Percentiles rank a stretch among this genome's conserved stretches.
These are phyloP conservation scores for Apotomis turbidana DNA, from an alignment of 2,888 invertebrate genomes.

Conservation along the genomic window DNA sequence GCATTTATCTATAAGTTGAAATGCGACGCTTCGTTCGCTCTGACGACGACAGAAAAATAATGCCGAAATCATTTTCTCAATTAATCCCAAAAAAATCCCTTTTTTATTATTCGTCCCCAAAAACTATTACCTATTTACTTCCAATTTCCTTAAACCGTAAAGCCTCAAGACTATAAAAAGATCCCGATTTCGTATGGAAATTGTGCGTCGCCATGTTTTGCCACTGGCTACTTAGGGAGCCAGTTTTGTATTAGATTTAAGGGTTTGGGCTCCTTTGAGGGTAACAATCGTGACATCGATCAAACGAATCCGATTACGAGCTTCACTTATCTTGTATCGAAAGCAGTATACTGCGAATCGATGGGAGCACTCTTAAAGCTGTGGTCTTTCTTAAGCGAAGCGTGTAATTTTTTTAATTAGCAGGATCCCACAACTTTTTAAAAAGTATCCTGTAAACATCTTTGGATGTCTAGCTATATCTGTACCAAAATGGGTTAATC, in stretches of 20 bases:
- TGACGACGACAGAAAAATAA: background rate
- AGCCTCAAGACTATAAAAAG: slow-evolving; percentile 23
- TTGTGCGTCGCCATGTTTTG: background rate
- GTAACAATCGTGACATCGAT: slow-evolving; percentile 31
- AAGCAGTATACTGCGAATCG: slow-evolving; percentile 42
- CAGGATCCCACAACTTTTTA: no score
- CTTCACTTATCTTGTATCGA: slow-evolving; percentile 44
- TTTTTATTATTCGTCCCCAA: slow-evolving; percentile 16
- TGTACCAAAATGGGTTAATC: no score
- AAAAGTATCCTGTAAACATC: no score
- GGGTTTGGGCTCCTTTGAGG: background rate
- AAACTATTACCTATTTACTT: slow-evolving; percentile 27
- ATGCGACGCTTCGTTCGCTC: no score
- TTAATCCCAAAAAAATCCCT: background rate
- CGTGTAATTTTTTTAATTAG: background rate
- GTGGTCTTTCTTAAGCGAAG: background rate
- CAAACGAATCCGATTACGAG: slow-evolving; percentile 39
- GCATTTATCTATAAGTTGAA: no score
- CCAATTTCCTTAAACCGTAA: slow-evolving; percentile 29
- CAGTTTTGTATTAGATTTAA: background rate
- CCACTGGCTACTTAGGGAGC: slow-evolving; percentile 10
- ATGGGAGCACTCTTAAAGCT: slow-evolving; percentile 24
- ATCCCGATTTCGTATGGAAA: slow-evolving; percentile 25
- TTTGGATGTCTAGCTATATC: no score
- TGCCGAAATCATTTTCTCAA: background rate